Evolutionary conservation across 2,113 vertebrate species (phyloP).

Genomic region (Numida meleagris): DNA sequence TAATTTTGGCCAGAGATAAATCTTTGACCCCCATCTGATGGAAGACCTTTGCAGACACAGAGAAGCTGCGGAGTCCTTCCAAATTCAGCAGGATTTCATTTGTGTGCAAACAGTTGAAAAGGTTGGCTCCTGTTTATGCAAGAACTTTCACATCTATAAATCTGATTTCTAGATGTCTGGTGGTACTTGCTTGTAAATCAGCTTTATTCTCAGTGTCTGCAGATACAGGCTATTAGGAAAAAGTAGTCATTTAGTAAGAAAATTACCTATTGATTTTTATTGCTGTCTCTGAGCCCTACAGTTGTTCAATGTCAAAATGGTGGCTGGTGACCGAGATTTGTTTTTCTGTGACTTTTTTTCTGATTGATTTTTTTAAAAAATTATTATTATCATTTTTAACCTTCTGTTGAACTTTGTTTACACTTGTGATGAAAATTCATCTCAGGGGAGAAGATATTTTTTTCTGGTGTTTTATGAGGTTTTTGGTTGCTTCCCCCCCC

Average conservation of each 20-base stretch:
- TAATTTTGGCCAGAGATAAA: background rate
- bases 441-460: background rate
- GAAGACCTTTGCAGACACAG: rapidly evolving
- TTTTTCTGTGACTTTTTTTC: background rate
- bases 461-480: background rate
- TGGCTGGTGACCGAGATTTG: background rate
- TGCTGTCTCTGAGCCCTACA: background rate
- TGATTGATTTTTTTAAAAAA: background rate
- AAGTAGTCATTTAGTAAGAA: background rate
- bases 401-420: background rate
- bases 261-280: background rate
- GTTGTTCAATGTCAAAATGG: background rate
- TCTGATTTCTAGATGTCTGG: background rate
- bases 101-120: background rate
- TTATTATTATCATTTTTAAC: background rate
- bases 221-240: background rate
- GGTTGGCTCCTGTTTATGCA: background rate
- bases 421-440: background rate
- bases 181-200: background rate
- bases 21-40: background rate
- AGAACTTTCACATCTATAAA: background rate
- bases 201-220: background rate
- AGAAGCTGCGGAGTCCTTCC: background rate
- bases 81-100: background rate
- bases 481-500: background rate